Base-by-base conservation (phyloP, 2,797 vertebrate genomes). In the Tiaroga cobitis region DNA sequence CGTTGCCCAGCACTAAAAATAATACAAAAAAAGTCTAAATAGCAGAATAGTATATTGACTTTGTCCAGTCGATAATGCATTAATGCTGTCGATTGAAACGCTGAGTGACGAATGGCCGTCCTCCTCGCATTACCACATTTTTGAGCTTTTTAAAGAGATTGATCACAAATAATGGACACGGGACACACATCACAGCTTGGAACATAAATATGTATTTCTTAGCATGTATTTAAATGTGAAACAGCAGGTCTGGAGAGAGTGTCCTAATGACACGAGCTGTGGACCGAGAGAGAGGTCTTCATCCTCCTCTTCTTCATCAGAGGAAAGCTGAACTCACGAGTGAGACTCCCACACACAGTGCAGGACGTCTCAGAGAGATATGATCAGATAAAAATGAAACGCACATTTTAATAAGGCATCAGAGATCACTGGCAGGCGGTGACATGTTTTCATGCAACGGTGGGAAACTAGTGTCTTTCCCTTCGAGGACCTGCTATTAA, bases 391-490 rank as follows among this genome's bases (percentile, higher is more conserved):
- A 24, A 56, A 89, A 84, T 26, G 80, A 68, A 89, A 84, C 24
- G 76, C 43, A 75, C 87, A 80, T 84, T 91, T 92, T 91, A 86
- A 91, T 96, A 97, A 97, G 97, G 96, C 96, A 96, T 96, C 95
- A 95, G 95, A 95, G 96, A 96, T 97, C 95, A 97, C 94, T 96
- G 95, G 95, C 96, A 97, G 96, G 95, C 96, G 94, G 95, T 94
- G 92, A 94, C 92, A 90, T 94, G 94, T 95, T 93, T 91, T 96
- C 97, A 97, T 97, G 97, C 97, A 96, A 93, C 92, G 94, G 91
- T 90, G 94, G 95, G 90, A 93, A 94, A 92, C 93, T 82, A 91
- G n/a, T 19, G 37, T 32, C 63, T 74, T 39, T 81, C 34, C 39
- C 49, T 41, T 54, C 19, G 34, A 72, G 56, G 13, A 86, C 21